Conservation (phyloP, 2,113 vertebrate genomes). For the Ictidomys tridecemlineatus region DNA sequence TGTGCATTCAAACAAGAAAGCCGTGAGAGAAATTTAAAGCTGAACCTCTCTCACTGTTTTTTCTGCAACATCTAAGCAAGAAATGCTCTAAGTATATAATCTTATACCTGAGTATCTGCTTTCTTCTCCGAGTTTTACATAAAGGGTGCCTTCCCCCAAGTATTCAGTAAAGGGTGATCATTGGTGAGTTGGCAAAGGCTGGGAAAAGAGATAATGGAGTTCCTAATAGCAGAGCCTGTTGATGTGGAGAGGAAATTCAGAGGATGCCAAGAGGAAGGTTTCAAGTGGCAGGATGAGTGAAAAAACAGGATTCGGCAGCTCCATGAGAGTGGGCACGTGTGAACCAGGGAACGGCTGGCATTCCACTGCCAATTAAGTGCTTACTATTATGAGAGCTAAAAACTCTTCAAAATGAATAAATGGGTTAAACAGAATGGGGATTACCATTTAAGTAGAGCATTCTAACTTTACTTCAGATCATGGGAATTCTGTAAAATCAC, state of each 20-base stretch:
- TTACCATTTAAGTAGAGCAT: constrained; percentile 82
- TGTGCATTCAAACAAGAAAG: not conserved
- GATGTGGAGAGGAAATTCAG: constrained; percentile 39
- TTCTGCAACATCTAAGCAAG: constrained; percentile 9
- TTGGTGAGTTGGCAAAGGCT: constrained; percentile 8
- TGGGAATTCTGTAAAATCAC: constrained; percentile 82
- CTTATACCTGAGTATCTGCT: not conserved
- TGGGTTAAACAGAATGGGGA: constrained; percentile 82
- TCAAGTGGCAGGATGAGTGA: constrained; percentile 33
- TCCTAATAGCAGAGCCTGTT: constrained; percentile 40
- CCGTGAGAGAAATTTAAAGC: constrained; percentile 3
- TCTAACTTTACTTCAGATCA: constrained; percentile 81
- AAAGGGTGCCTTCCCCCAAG: not conserved
- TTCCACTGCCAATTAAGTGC: constrained; percentile 72
- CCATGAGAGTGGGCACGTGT: not conserved
- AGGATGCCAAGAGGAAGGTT: constrained; percentile 22
- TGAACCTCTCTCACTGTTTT: not conserved
- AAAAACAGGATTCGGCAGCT: not conserved
- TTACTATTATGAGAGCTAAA: constrained; percentile 73
- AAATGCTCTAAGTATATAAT: not conserved
- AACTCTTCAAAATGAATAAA: constrained; percentile 79
- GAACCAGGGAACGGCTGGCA: not conserved
- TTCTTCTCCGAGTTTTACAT: constrained; percentile 10
- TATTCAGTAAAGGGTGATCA: constrained; percentile 43
- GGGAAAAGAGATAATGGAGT: constrained; percentile 51